Evolutionary conservation across 2,888 invertebrate species (phyloP), one percentile per base, ranked within the genome.

Genomic region (Coremacera marginata): DNA sequence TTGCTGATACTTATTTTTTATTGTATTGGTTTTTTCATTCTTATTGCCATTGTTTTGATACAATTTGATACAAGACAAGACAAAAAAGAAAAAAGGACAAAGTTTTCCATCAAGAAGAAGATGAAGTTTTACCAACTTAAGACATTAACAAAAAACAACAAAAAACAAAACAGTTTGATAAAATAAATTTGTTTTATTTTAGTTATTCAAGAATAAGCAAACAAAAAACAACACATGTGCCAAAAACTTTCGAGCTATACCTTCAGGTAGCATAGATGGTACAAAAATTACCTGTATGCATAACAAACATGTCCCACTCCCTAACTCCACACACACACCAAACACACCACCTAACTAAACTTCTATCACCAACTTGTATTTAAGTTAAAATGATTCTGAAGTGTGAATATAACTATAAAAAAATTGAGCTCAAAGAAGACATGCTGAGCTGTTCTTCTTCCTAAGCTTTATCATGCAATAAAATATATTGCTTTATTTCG

Each of bases 211-310:
- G 14, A 44, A 19, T 34, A 71, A 71, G 34, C 8, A 37, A 37
- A 71, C 34, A 34, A 55, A 31, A 70, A 70, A 16, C 5, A 34
- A 11, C 31, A 11, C 51, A 55, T 70, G 70, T 27, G 27, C 19
- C 9, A 25, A 55, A 70, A 70, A 70, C 44, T 70, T 51, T 70
- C 16, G n/a, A 27, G n/a, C 52, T 51, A 16, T 52, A 16, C 68
- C 52, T 44, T 25, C 11, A 22, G 22, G 67, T 67, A 22, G 44
- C 44, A 25, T 44, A 19, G 7, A 16, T 62, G 62, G 27, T 14
- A 14, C 11, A 11, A 57, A 19, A 57, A 57, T 22, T 25, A 19
- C 22, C 19, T 19, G 8, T 57, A 9, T 57, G 55, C n/a, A 19
- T 16, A 37, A 37, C 55, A 55, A 55, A 5, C 52, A 7, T 5